Conservation (phyloP, 2,888 invertebrate genomes). For the Celastrina argiolus region DNA sequence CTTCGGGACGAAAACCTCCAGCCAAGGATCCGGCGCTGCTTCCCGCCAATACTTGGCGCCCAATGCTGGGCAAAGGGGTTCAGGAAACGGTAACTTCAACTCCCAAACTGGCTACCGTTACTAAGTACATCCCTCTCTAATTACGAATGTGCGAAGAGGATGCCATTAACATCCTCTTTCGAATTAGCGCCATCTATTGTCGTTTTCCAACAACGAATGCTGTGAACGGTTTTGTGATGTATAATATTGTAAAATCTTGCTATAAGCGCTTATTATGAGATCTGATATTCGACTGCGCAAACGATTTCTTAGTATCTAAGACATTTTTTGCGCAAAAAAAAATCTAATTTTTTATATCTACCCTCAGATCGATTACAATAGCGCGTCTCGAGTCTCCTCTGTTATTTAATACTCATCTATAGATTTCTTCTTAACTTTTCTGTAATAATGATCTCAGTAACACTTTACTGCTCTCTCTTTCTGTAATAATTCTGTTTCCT, state of each 20-base stretch:
- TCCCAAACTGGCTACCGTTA: constrained; percentile 67
- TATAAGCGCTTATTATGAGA: background rate
- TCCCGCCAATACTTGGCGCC: constrained; percentile 69
- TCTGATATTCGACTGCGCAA: background rate
- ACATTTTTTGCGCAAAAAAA: background rate
- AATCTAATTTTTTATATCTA: background rate
- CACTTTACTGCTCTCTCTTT: constrained; percentile 34
- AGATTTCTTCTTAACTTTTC: constrained; percentile 33
- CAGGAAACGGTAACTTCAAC: constrained; percentile 68
- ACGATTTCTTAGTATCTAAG: background rate
- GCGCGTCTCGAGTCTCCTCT: background rate
- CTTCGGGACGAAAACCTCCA: constrained; percentile 34
- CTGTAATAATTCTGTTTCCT: constrained; percentile 38
- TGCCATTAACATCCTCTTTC: constrained; percentile 28
- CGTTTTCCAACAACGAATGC: constrained; percentile 35
- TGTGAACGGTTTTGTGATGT: constrained; percentile 42
- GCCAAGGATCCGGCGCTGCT: constrained; percentile 40
- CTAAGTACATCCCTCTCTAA: constrained; percentile 38
- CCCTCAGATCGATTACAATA: background rate
- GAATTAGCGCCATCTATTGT: constrained; percentile 27
- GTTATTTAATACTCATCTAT: constrained; percentile 34
- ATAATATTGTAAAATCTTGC: constrained; percentile 26
- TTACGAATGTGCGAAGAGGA: constrained; percentile 19
- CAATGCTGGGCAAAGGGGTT: constrained; percentile 56
- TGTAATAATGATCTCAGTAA: constrained; percentile 45